Conservation (phyloP, 2,797 vertebrate species). For the Loriculus beryllinus region DNA sequence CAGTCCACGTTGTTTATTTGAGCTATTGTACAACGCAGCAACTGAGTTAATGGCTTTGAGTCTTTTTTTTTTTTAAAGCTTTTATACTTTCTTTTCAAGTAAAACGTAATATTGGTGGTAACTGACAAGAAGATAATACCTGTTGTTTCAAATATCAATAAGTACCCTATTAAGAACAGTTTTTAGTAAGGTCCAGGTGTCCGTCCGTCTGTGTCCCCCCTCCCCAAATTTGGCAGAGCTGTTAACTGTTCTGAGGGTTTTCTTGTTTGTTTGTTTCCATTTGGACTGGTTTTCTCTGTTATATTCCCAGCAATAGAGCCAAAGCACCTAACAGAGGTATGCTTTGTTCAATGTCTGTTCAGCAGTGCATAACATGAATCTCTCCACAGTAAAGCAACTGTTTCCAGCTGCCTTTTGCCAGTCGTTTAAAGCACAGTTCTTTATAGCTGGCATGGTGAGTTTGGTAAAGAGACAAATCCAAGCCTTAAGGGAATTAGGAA, state of each 20-base stretch:
- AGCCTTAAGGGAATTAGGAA: background rate
- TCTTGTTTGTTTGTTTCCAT: background rate
- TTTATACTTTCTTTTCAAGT: background rate
- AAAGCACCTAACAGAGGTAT: background rate
- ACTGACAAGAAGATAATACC: background rate
- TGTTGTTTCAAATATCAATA: background rate
- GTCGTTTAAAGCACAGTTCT: background rate
- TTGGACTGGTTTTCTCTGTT: background rate
- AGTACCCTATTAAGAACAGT: background rate
- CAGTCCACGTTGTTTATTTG: rapidly evolving
- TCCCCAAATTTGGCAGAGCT: background rate
- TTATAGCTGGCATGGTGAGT: background rate
- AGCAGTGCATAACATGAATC: background rate
- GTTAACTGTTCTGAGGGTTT: background rate
- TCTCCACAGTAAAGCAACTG: background rate
- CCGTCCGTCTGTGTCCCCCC: rapidly evolving
- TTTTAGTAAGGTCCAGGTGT: background rate
- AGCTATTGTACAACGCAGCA: background rate
- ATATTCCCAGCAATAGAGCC: background rate
- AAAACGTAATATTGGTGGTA: background rate
- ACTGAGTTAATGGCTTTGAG: background rate
- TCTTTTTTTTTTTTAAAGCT: background rate
- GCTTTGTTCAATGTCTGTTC: background rate
- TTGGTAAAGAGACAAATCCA: background rate
- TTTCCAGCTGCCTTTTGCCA: background rate